Conservation (phyloP, 2,113 vertebrate species). For the Falco punctatus region DNA sequence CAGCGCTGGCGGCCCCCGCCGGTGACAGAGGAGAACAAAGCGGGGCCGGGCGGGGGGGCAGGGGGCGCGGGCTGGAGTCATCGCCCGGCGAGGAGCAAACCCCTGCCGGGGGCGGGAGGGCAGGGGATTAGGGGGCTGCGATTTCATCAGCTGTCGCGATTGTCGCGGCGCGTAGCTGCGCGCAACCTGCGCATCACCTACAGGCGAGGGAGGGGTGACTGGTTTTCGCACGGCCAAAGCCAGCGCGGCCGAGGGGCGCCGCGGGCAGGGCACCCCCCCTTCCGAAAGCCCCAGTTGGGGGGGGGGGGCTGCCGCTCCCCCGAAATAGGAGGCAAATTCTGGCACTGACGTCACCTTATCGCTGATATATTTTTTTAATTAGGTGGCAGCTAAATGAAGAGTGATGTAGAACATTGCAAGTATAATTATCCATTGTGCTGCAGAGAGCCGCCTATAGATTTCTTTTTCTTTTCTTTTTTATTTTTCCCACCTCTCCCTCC, state of each 20-base stretch:
- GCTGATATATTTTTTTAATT: slow-evolving; percentile 38
- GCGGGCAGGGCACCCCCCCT: not conserved
- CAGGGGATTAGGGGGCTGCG: not conserved
- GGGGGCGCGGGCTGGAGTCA: slow-evolving; percentile 31
- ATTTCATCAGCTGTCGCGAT: not conserved
- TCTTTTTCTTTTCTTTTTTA: not conserved
- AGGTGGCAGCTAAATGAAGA: slow-evolving; percentile 38
- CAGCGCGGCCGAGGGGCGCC: not conserved
- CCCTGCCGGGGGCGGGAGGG: slow-evolving; percentile 13
- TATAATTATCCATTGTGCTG: slow-evolving; percentile 45
- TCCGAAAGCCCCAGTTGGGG: no score
- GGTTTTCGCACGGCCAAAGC: not conserved
- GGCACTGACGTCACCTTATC: not conserved
- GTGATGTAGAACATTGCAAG: not conserved
- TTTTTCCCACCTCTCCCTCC: fast-evolving
- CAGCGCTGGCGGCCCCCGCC: not conserved
- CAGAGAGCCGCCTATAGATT: not conserved
- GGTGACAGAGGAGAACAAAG: slow-evolving; percentile 73
- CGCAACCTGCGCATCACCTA: not conserved
- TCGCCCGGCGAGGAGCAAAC: slow-evolving; percentile 59
- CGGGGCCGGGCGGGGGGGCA: not conserved
- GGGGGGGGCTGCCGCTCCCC: not conserved
- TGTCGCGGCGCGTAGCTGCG: not conserved
- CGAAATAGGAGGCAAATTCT: not conserved
- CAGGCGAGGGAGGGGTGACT: not conserved